These are phyloP conservation scores for Conomelus anceps DNA, from an alignment of 2,888 invertebrate genomes.

Conservation along the genomic window DNA sequence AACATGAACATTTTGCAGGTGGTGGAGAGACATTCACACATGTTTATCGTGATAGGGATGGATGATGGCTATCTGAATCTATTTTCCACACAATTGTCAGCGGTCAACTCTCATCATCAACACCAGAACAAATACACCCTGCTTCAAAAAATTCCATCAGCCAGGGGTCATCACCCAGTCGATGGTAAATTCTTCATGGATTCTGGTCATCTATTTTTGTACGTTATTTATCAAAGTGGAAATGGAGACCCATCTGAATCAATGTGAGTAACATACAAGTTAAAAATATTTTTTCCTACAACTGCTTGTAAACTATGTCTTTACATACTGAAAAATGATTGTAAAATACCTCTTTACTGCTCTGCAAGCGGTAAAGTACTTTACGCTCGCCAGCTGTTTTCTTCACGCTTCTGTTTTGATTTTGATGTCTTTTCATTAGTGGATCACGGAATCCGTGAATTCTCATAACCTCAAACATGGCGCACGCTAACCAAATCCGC, in stretches of 20 bases:
- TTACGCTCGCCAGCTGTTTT: no score
- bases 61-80: background rate
- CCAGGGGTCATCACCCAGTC: background rate
- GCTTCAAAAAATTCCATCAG: background rate
- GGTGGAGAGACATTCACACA: background rate
- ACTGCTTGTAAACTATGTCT: no score
- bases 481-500: no score
- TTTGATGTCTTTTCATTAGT: no score
- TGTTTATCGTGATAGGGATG: background rate
- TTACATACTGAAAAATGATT: no score
- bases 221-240: background rate
- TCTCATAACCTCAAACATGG: no score
- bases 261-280: background rate
- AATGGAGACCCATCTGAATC: background rate
- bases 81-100: background rate
- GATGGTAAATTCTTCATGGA: background rate
- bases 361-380: no score
- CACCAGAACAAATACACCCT: background rate
- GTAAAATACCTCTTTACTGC: no score
- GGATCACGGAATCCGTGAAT: no score
- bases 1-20: no score
- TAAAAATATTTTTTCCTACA: no score
- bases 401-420: no score
- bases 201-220: background rate
- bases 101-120: background rate